Conservation (phyloP, 1,140 invertebrate genomes). For the Metaphire vulgaris region DNA sequence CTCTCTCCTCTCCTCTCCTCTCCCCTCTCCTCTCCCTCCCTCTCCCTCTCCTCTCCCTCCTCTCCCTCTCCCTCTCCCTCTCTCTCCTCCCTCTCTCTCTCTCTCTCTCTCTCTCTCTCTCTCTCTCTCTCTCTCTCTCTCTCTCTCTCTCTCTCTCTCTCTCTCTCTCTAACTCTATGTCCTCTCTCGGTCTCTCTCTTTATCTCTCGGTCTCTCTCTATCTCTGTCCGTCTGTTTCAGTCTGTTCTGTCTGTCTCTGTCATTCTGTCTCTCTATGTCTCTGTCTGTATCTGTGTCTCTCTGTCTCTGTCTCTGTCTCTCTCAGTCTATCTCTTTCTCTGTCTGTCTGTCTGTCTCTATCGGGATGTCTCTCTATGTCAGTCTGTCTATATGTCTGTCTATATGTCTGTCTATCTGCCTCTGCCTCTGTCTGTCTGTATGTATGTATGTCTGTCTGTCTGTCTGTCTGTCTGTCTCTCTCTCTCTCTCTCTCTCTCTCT, state of each 20-base stretch:
- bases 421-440: not conserved
- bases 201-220: too few relatives aligned
- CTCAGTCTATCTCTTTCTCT: not conserved
- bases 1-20: too few relatives aligned
- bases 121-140: too few relatives aligned
- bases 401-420: not conserved
- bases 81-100: too few relatives aligned
- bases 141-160: too few relatives aligned
- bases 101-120: too few relatives aligned
- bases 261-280: not conserved
- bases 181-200: too few relatives aligned
- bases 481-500: not conserved
- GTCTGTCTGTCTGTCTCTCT: not conserved
- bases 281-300: not conserved
- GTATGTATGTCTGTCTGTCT: not conserved
- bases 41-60: too few relatives aligned
- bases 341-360: not conserved
- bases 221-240: too few relatives aligned
- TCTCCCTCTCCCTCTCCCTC: too few relatives aligned
- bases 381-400: not conserved
- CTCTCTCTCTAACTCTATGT: too few relatives aligned
- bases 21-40: too few relatives aligned
- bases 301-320: not conserved
- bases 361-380: not conserved
- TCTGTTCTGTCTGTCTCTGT: conserved; percentile 1